Percentiles rank a stretch among this genome's conserved stretches.
phyloP scores from a whole-genome alignment of 2,113 vertebrate genomes.

The Zapus hudsonius region DNA sequence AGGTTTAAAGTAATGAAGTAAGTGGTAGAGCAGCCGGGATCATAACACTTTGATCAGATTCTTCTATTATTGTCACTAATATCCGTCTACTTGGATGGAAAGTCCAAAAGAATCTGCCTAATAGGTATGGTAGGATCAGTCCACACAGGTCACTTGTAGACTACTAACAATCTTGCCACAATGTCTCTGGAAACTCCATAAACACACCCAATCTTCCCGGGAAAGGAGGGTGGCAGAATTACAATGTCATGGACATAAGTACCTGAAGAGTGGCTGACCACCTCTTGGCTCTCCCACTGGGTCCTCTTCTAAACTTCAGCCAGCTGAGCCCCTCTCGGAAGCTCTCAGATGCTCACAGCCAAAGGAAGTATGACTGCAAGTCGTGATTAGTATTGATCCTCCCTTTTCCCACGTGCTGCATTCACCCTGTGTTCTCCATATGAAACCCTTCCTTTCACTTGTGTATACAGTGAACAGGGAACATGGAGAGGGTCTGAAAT shows the following conservation, averaged over 20 bases:
- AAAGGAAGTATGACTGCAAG: constrained; percentile 19
- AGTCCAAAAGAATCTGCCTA: neutral
- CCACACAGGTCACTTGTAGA: neutral
- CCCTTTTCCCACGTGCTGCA: neutral
- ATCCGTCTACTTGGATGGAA: neutral
- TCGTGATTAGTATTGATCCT: constrained; percentile 45
- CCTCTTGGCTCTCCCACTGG: neutral
- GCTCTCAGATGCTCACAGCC: constrained; percentile 1
- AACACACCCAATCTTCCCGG: neutral
- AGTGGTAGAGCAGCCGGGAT: neutral
- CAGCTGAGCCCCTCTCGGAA: constrained; percentile 25
- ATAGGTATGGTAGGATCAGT: neutral
- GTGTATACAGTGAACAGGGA: neutral
- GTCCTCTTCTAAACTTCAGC: constrained; percentile 37
- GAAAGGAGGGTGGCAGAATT: neutral
- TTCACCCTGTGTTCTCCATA: neutral
- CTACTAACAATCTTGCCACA: neutral
- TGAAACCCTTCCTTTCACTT: neutral
- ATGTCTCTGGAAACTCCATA: neutral
- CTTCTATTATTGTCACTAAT: neutral
- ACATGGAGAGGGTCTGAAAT: neutral
- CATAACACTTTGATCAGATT: constrained; percentile 5
- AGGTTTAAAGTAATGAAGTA: neutral
- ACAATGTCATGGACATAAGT: neutral
- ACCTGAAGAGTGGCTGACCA: neutral